phyloP scores from a whole-genome alignment of 2,888 invertebrate genomes.

The Pyrocoelia pectoralis region DNA sequence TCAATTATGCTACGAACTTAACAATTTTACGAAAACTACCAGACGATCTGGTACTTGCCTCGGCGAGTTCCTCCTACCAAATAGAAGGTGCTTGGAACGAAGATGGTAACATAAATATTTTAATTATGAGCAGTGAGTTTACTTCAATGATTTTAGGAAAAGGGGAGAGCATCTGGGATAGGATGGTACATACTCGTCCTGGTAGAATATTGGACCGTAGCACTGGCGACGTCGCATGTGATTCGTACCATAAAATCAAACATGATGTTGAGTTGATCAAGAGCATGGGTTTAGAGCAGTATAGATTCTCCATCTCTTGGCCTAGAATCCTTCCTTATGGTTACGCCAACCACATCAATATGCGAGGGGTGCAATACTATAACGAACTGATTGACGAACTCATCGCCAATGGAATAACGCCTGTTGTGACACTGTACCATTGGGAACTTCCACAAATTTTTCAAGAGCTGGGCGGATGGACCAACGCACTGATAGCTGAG shows the following conservation, averaged over 20 bases:
- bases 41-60: constrained; percentile 45
- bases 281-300: constrained; percentile 70
- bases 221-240: constrained; percentile 73
- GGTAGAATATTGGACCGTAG: constrained; percentile 64
- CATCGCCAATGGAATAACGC: constrained; percentile 64
- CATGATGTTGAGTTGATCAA: constrained; percentile 71
- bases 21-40: constrained; percentile 40
- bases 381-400: constrained; percentile 77
- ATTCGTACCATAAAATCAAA: constrained; percentile 72
- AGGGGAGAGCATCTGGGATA: constrained; percentile 70
- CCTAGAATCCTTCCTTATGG: constrained; percentile 77
- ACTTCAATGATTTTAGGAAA: too few relatives aligned
- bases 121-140: too few relatives aligned
- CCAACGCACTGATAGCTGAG: constrained; percentile 63
- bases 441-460: constrained; percentile 66
- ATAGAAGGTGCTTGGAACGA: constrained; percentile 63
- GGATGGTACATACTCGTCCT: constrained; percentile 61
- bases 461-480: constrained; percentile 59
- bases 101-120: constrained; percentile 58
- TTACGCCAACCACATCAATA: constrained; percentile 70
- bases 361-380: constrained; percentile 78
- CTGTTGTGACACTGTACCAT: constrained; percentile 59
- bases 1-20: too few relatives aligned
- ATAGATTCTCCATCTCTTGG: constrained; percentile 81
- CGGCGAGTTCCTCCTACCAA: constrained; percentile 62